These are phyloP conservation scores for Oreochromis spilurus DNA, from an alignment of 2,113 vertebrate species.

Conservation along the genomic window DNA sequence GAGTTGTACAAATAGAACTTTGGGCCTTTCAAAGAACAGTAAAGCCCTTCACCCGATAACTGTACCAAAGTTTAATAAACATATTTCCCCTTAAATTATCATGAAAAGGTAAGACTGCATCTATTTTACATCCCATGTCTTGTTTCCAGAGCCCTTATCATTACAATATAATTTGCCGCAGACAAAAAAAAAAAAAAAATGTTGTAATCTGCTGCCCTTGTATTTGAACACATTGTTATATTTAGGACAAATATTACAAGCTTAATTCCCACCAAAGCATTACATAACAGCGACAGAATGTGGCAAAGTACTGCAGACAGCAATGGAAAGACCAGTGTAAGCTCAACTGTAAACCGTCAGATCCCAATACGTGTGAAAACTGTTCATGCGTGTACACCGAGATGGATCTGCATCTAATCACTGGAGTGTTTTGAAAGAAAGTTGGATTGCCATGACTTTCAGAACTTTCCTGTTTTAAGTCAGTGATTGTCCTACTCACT, in stretches of 20 bases:
- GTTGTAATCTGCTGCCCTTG: neutral
- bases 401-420: neutral
- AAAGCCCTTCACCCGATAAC: neutral
- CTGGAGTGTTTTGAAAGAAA: neutral
- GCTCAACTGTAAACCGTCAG: neutral
- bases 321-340: neutral
- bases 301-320: neutral
- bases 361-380: neutral
- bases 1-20: neutral
- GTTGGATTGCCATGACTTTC: neutral
- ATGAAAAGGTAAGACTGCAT: neutral
- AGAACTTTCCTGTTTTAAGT: neutral
- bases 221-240: neutral
- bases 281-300: neutral
- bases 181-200: neutral
- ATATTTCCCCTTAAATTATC: neutral
- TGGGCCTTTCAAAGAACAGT: neutral
- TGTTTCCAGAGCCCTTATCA: neutral
- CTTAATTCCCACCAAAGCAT: neutral
- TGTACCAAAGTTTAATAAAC: neutral
- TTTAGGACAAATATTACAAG: neutral
- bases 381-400: neutral
- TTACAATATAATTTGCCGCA: neutral
- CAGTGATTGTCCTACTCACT: conserved; percentile 20
- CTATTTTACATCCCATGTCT: neutral